Conservation (phyloP, 2,113 vertebrate species). For the Sylvilagus bachmani region DNA sequence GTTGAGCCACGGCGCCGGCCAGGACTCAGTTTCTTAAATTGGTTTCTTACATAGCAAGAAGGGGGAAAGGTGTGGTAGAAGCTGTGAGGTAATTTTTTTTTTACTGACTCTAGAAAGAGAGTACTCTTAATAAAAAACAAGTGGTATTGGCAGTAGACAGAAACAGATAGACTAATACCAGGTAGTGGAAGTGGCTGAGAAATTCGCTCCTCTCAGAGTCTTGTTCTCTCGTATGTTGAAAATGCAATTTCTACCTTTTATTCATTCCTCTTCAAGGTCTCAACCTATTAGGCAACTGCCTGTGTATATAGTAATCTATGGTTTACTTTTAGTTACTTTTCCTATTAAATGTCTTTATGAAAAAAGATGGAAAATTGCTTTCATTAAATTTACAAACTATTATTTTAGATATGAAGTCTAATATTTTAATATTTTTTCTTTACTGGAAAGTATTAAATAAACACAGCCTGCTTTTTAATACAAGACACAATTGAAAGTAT, state of each 20-base stretch:
- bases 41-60: background rate
- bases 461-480: constrained; percentile 11
- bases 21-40: background rate
- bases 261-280: background rate
- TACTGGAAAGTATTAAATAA: constrained; percentile 20
- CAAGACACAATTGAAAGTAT: background rate
- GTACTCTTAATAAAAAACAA: background rate
- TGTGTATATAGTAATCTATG: background rate
- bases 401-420: background rate
- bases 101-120: background rate
- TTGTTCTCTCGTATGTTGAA: background rate
- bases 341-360: constrained; percentile 49
- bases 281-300: background rate
- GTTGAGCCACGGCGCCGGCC: too few relatives aligned
- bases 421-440: constrained; percentile 38
- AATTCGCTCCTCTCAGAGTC: background rate
- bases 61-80: background rate
- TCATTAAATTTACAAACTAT: background rate
- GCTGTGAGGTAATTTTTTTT: background rate
- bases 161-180: background rate
- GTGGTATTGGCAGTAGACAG: background rate
- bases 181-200: background rate
- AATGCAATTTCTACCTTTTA: constrained; percentile 1
- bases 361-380: background rate
- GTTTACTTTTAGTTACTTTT: constrained; percentile 45